Percentiles rank a stretch among this genome's conserved stretches.
Conservation (phyloP, 2,797 vertebrate species). For the Helarctos malayanus region DNA sequence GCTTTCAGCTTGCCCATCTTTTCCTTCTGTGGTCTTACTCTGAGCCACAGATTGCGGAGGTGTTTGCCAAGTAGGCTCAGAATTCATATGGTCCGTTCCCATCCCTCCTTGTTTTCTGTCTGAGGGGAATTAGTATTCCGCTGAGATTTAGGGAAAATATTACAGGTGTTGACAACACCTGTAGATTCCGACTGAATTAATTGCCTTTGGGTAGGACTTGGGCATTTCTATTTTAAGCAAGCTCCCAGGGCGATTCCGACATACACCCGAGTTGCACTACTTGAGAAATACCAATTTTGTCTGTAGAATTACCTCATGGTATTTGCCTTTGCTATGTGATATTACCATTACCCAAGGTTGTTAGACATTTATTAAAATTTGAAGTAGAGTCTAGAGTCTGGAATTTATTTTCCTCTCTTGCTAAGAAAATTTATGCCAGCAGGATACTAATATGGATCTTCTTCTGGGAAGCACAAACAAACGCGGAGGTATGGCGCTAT, state of each 20-base stretch:
- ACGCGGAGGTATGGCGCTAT: neutral
- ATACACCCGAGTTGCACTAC: neutral
- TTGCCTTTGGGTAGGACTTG: neutral
- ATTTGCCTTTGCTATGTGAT: neutral
- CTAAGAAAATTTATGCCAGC: conserved; percentile 15
- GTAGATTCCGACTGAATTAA: neutral
- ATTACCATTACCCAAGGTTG: neutral
- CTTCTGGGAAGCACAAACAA: conserved; percentile 51
- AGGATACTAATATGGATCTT: neutral
- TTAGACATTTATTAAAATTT: conserved; percentile 12
- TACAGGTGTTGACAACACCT: neutral
- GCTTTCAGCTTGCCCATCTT: neutral
- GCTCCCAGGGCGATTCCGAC: neutral
- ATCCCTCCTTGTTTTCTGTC: neutral
- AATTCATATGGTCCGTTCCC: neutral
- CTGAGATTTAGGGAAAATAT: neutral
- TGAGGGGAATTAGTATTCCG: neutral
- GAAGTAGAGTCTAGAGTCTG: neutral
- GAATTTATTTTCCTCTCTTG: conserved; percentile 29
- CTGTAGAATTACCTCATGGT: neutral
- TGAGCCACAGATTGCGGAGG: neutral
- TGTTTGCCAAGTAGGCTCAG: neutral
- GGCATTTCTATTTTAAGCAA: neutral
- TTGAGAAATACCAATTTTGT: neutral
- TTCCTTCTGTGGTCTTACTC: neutral